phyloP scores from a whole-genome alignment of 2,888 invertebrate species.

The Argyresthia albistria region DNA sequence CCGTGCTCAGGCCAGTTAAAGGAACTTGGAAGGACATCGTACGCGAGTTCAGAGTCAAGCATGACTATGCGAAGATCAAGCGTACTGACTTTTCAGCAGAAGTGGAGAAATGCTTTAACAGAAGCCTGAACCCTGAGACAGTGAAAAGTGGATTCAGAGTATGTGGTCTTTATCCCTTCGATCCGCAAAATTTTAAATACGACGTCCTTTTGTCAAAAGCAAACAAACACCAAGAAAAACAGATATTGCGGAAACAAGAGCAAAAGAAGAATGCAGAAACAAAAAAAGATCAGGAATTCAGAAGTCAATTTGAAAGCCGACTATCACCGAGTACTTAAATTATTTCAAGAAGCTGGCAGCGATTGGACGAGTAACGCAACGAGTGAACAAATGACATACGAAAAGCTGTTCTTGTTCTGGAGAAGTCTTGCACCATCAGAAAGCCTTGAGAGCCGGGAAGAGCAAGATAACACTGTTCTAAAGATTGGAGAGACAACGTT shows the following conservation, averaged over 20 bases:
- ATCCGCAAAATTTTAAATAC: background rate
- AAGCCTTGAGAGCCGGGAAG: too few relatives aligned
- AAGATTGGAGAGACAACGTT: too few relatives aligned
- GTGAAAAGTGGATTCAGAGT: slow-evolving; percentile 10
- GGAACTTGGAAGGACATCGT: slow-evolving; percentile 8
- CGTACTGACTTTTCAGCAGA: slow-evolving; percentile 14
- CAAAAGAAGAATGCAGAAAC: background rate
- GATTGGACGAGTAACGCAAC: too few relatives aligned
- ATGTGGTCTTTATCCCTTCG: slow-evolving; percentile 7
- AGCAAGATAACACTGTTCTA: too few relatives aligned
- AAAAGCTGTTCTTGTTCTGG: too few relatives aligned
- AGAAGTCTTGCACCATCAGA: too few relatives aligned
- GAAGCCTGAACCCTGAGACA: slow-evolving; percentile 11
- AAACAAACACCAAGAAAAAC: background rate
- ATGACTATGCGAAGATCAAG: slow-evolving; percentile 14
- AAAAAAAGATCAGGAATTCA: background rate
- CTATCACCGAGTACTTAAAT: background rate
- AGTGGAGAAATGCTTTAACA: slow-evolving; percentile 15
- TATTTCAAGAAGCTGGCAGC: background rate
- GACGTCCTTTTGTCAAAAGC: background rate
- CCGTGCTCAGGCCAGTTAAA: background rate
- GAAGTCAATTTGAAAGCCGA: background rate
- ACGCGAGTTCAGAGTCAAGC: slow-evolving; percentile 12
- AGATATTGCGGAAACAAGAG: background rate
- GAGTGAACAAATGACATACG: too few relatives aligned